phyloP scores from a whole-genome alignment of 2,797 vertebrate genomes.

The Mormyrus proboscirostris region DNA sequence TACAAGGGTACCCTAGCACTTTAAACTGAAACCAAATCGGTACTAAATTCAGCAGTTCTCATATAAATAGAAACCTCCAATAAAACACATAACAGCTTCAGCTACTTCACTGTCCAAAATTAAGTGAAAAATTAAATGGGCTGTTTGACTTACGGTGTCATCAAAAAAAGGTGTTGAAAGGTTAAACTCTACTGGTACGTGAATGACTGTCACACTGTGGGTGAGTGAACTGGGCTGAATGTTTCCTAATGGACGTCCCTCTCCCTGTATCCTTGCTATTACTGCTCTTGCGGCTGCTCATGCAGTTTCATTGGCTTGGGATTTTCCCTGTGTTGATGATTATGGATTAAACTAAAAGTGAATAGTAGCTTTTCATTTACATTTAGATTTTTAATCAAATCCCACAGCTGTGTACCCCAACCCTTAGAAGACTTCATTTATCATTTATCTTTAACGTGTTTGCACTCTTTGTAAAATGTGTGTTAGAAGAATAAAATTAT shows the following conservation, averaged over 20 bases:
- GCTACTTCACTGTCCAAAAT: neutral
- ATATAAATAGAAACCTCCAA: neutral
- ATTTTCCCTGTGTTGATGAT: neutral
- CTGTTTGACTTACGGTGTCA: neutral
- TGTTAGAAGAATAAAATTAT: conserved; percentile 42
- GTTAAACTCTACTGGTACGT: neutral
- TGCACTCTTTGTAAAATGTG: conserved; percentile 48
- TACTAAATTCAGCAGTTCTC: neutral
- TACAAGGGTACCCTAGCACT: neutral
- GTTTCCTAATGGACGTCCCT: neutral
- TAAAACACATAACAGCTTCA: neutral
- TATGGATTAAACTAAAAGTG: neutral
- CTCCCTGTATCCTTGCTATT: neutral
- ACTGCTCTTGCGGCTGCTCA: neutral
- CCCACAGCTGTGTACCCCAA: neutral
- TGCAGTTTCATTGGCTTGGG: neutral
- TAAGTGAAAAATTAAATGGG: too few relatives aligned
- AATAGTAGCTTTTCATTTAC: conserved; percentile 9
- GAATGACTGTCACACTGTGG: neutral
- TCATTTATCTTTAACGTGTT: conserved; percentile 33
- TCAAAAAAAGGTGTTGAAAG: neutral
- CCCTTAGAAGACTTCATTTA: conserved; percentile 21
- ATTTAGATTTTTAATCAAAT: conserved; percentile 20
- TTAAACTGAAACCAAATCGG: neutral
- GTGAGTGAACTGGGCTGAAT: neutral